phyloP scores from a whole-genome alignment of 2,888 invertebrate genomes.

The Andricus curvator region DNA sequence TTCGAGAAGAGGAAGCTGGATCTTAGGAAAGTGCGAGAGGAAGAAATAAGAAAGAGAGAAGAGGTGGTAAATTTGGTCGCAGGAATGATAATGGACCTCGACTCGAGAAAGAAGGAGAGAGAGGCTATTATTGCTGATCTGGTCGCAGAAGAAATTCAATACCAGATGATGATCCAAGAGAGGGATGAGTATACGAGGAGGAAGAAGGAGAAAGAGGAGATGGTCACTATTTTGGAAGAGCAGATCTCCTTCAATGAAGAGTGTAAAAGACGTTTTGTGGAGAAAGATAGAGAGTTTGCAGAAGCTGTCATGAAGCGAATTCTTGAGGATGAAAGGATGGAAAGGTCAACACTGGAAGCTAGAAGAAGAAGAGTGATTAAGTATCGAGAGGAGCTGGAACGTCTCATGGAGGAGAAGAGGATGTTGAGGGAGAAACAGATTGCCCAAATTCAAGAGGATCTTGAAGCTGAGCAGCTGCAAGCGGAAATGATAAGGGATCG shows the following conservation, averaged over 20 bases:
- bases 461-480: slow-evolving; percentile 50
- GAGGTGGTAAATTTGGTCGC: slow-evolving; percentile 55
- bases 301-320: slow-evolving; percentile 64
- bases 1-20: slow-evolving; percentile 57
- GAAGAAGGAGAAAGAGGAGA: slow-evolving; percentile 53
- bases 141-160: slow-evolving; percentile 63
- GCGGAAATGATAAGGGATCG: slow-evolving; percentile 50
- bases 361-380: slow-evolving; percentile 59
- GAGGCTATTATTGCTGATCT: slow-evolving; percentile 61
- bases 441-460: slow-evolving; percentile 49
- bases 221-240: slow-evolving; percentile 59
- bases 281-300: slow-evolving; percentile 64
- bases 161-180: slow-evolving; percentile 58
- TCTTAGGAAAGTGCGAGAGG: slow-evolving; percentile 43
- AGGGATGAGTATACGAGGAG: slow-evolving; percentile 57
- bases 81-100: slow-evolving; percentile 55
- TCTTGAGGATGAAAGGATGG: slow-evolving; percentile 64
- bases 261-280: slow-evolving; percentile 58
- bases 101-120: slow-evolving; percentile 52
- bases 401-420: slow-evolving; percentile 64
- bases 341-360: slow-evolving; percentile 62
- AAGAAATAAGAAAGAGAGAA: slow-evolving; percentile 45
- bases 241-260: slow-evolving; percentile 65
- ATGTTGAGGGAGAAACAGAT: slow-evolving; percentile 60
- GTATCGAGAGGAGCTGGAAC: slow-evolving; percentile 65